Conservation (phyloP, 1,140 invertebrate genomes). For the Drosophila sulfurigaster region DNA sequence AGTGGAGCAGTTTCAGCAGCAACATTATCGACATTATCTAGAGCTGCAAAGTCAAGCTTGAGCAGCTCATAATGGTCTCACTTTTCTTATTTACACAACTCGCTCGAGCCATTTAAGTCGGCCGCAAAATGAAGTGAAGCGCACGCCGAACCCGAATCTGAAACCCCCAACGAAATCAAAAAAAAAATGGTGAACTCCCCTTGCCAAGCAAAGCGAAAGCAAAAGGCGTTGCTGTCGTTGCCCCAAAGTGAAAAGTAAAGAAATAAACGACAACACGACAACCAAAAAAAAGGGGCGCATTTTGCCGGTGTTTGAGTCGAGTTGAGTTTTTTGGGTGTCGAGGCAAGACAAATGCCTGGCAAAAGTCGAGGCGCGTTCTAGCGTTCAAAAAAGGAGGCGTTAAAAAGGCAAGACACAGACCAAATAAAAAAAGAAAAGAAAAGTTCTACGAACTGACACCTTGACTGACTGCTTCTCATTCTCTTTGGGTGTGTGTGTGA, state of each 20-base stretch:
- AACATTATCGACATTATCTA: constrained; percentile 26
- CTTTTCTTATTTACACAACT: constrained; percentile 76
- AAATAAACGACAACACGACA: constrained; percentile 31
- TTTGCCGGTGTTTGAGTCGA: background rate
- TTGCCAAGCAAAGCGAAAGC: constrained; percentile 38
- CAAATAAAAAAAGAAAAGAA: constrained; percentile 34
- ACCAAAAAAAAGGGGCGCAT: constrained; percentile 26
- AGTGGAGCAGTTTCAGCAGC: background rate
- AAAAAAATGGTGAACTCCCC: background rate
- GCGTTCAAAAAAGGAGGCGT: constrained; percentile 43
- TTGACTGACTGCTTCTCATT: constrained; percentile 7
- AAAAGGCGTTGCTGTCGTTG: constrained; percentile 11
- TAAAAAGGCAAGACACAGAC: constrained; percentile 52
- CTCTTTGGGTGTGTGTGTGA: constrained; percentile 14
- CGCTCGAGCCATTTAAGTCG: constrained; percentile 65
- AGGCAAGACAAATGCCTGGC: constrained; percentile 63
- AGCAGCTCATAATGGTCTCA: background rate
- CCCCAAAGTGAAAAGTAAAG: constrained; percentile 17
- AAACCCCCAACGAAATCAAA: background rate
- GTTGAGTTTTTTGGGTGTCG: background rate
- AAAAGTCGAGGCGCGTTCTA: constrained; percentile 34
- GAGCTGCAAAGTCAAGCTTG: constrained; percentile 18
- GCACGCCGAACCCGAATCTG: background rate
- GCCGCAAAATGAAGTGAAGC: constrained; percentile 74
- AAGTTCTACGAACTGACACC: constrained; percentile 57